phyloP scores from a whole-genome alignment of 2,888 invertebrate genomes.

The Watsonalla cultraria region DNA sequence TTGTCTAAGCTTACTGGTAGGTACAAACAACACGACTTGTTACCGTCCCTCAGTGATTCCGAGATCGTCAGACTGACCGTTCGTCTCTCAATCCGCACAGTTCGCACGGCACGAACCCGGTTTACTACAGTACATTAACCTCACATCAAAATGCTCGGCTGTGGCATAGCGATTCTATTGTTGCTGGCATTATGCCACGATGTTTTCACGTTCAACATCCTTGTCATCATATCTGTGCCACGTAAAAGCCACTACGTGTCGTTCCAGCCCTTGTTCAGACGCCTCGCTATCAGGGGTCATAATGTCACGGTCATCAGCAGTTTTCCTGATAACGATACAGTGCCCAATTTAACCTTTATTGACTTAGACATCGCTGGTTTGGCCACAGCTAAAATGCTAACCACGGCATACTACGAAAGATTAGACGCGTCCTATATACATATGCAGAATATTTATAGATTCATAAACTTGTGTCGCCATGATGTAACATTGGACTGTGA shows the following conservation, averaged over 20 bases:
- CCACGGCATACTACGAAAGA: slow-evolving; percentile 28
- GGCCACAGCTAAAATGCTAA: neutral
- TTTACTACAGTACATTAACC: slow-evolving; percentile 16
- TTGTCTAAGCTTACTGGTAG: no score
- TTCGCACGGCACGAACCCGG: slow-evolving; percentile 6
- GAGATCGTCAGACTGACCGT: slow-evolving; percentile 16
- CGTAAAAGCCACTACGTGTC: slow-evolving; percentile 83
- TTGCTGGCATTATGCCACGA: slow-evolving; percentile 20
- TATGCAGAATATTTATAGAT: slow-evolving; percentile 28
- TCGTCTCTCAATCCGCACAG: neutral
- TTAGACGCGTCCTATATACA: slow-evolving; percentile 24
- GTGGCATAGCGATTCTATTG: slow-evolving; percentile 6
- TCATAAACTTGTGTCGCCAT: slow-evolving; percentile 18
- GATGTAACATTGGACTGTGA: slow-evolving; percentile 38
- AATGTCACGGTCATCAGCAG: slow-evolving; percentile 81
- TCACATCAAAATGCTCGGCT: slow-evolving; percentile 10
- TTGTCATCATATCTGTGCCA: slow-evolving; percentile 76
- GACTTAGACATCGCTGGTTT: slow-evolving; percentile 33
- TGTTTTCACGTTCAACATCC: slow-evolving; percentile 61
- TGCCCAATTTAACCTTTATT: slow-evolving; percentile 76
- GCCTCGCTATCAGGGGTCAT: slow-evolving; percentile 79
- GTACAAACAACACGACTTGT: no score
- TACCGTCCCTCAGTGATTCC: slow-evolving; percentile 14
- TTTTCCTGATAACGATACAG: slow-evolving; percentile 64
- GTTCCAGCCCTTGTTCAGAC: slow-evolving; percentile 76